Base-by-base conservation (phyloP, 1,140 invertebrate species). In the Eurosta solidaginis region DNA sequence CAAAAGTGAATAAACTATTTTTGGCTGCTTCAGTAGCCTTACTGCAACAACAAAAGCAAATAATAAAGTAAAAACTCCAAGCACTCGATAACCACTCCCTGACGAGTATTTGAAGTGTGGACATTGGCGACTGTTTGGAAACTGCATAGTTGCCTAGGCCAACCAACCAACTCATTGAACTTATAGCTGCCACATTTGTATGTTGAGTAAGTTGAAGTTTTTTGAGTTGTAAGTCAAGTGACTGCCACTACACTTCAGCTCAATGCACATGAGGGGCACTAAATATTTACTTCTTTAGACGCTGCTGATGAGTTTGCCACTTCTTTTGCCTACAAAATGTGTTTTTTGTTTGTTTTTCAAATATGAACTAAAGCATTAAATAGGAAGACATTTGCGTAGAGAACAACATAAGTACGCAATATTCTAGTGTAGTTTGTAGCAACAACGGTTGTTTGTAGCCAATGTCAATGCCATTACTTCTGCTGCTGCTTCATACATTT, bases 381-480 rank as follows among this genome's bases (percentile, higher is more conserved):
- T 36, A 40, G n/a, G 59, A 17, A 36, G 12, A 27, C 52, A 54
- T 54, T 54, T 29, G 52, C 25, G 4, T 14, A 17, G 12, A 3
- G 45, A 47, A 47, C 29, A 12, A 63, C 5, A 63, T 6, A 9
- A 17, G 17, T 40, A 68, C 33, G n/a, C 3, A 68, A 17, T 40
- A 12, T 7, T 12, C 1, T 52, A 52, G 17, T 20, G n/a, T 22
- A 17, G 27, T 17, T 40, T 40, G 59, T 33, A 68, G n/a, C 59
- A n/a, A n/a, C n/a, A 68, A 40, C 33, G n/a, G 29, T 68, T 68
- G 29, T 68, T 68, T 42, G 59, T 68, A 33, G 59, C 33, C n/a
- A 68, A 22, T 68, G 59, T 68, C 59, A 68, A 68, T 68, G 59
- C n/a, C 59, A 42, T 68, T 68, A 33, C 36, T 68, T 29, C 49